Percentiles rank a stretch among this genome's conserved stretches.
These are phyloP conservation scores for Venusia cambrica DNA, from an alignment of 2,888 invertebrate species.

Conservation along the genomic window DNA sequence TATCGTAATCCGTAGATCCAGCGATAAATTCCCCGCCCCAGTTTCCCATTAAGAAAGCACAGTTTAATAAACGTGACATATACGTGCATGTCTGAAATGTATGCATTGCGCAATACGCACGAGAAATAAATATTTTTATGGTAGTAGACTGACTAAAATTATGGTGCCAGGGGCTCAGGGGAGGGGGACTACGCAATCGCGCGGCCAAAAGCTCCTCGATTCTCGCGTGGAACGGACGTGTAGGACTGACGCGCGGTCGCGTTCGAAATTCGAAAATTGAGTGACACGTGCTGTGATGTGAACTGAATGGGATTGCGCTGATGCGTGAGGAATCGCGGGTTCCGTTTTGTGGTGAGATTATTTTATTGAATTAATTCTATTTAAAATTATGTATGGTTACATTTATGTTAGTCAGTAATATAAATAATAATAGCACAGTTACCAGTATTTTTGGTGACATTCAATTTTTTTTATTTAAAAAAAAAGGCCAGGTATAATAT, in stretches of 20 bases:
- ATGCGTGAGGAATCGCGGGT: slow-evolving; percentile 23
- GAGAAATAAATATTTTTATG: slow-evolving; percentile 67
- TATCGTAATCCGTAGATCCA: slow-evolving; percentile 11
- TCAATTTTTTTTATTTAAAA: not conserved
- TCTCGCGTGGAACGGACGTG: slow-evolving; percentile 45
- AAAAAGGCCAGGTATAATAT: no score
- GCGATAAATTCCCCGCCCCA: slow-evolving; percentile 10
- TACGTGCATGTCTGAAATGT: slow-evolving; percentile 43
- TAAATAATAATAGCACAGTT: no score
- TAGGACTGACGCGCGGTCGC: slow-evolving; percentile 15
- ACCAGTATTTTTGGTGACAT: no score
- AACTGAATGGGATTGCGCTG: slow-evolving; percentile 27
- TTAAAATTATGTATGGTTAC: not conserved
- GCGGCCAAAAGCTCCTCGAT: slow-evolving; percentile 51
- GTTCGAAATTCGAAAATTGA: slow-evolving; percentile 25
- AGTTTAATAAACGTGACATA: slow-evolving; percentile 23
- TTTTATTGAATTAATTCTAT: slow-evolving; percentile 8
- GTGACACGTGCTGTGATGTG: slow-evolving; percentile 23
- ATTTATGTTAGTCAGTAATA: no score
- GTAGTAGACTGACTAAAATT: slow-evolving; percentile 50
- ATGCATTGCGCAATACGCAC: slow-evolving; percentile 68
- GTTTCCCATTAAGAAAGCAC: slow-evolving; percentile 16
- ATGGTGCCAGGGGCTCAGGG: slow-evolving; percentile 44
- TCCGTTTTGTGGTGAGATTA: slow-evolving; percentile 28
- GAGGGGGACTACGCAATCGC: slow-evolving; percentile 42